Conservation (phyloP, 2,113 vertebrate species). For the Archocentrus centrarchus region DNA sequence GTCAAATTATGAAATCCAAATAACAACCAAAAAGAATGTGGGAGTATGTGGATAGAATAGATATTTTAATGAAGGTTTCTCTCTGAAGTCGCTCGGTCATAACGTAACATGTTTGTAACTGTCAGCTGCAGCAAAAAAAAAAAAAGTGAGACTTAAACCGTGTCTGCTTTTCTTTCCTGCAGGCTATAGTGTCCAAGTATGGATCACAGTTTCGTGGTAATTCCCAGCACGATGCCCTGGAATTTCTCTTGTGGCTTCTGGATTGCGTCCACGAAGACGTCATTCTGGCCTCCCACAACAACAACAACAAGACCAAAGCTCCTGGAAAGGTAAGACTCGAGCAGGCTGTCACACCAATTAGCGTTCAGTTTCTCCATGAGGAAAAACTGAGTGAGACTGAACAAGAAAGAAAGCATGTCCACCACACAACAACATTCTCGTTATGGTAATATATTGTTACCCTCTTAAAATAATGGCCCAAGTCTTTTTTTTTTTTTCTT, state of each 20-base stretch:
- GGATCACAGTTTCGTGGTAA: constrained; percentile 93
- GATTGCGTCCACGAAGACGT: constrained; percentile 93
- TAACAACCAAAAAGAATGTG: background rate
- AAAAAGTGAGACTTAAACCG: background rate
- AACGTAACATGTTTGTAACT: too few relatives aligned
- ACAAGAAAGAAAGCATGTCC: too few relatives aligned
- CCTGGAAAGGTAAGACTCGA: constrained; percentile 81
- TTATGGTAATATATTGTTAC: too few relatives aligned
- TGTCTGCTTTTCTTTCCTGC: constrained; percentile 33
- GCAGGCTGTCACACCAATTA: background rate
- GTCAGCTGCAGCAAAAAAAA: too few relatives aligned
- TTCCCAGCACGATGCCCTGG: constrained; percentile 93
- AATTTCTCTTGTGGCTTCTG: constrained; percentile 97
- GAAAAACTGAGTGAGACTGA: too few relatives aligned
- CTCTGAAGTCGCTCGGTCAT: background rate
- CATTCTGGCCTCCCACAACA: constrained; percentile 77
- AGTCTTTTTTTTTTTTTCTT: too few relatives aligned
- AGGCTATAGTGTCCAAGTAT: constrained; percentile 93
- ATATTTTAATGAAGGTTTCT: constrained; percentile 11
- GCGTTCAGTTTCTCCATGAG: too few relatives aligned
- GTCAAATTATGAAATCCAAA: constrained; percentile 36
- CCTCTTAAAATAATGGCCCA: too few relatives aligned
- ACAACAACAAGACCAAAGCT: constrained; percentile 71
- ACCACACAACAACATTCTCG: too few relatives aligned
- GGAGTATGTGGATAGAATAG: background rate